These are phyloP conservation scores for Pristionchus fissidentatus DNA, from an alignment of 2,888 invertebrate genomes.

Conservation along the genomic window DNA sequence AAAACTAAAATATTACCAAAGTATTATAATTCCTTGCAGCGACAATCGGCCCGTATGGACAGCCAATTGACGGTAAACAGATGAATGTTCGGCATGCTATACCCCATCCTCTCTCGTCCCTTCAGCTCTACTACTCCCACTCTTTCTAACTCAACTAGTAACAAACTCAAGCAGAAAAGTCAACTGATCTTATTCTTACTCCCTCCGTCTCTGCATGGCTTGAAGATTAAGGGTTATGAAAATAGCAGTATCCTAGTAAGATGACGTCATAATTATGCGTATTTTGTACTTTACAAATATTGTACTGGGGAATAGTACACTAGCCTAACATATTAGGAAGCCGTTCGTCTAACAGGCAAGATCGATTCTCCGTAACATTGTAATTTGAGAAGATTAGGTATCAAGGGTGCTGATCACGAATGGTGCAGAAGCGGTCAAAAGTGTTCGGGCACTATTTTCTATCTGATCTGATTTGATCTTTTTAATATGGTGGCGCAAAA, in stretches of 20 bases:
- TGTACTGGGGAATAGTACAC: too few species aligned
- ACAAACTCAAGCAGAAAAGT: constrained; percentile 44
- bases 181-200: neutral
- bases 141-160: constrained; percentile 5
- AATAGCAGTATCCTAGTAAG: neutral
- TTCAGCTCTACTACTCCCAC: neutral
- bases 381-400: too few species aligned
- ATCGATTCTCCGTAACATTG: too few species aligned
- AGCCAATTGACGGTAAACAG: constrained; percentile 74
- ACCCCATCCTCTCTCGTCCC: neutral
- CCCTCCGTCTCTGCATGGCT: constrained; percentile 3
- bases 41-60: constrained; percentile 74
- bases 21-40: constrained; percentile 58
- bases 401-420: too few species aligned
- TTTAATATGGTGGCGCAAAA: too few species aligned
- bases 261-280: neutral
- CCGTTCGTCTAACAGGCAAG: too few species aligned
- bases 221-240: neutral
- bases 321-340: too few species aligned
- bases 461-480: too few species aligned
- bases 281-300: too few species aligned
- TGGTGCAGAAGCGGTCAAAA: too few species aligned
- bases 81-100: constrained; percentile 41
- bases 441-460: too few species aligned
- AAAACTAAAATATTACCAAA: neutral